Evolutionary conservation across 2,113 vertebrate genomes (phyloP).

Genomic region (Peucedramus taeniatus): DNA sequence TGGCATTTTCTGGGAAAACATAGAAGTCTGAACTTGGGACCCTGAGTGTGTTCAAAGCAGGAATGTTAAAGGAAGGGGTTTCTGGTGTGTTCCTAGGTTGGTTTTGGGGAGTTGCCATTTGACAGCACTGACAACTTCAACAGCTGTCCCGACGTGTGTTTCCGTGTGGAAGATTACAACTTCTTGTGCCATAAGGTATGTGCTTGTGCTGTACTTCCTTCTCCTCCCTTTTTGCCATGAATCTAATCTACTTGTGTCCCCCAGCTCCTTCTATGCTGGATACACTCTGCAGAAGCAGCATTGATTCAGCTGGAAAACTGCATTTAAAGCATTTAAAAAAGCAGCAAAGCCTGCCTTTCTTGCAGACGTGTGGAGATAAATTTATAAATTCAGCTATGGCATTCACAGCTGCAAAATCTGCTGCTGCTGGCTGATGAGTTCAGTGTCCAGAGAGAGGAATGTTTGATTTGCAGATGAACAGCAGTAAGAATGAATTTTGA

Average conservation of each 20-base stretch:
- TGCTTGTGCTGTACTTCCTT: not conserved
- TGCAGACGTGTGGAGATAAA: not conserved
- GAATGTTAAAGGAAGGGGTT: not conserved
- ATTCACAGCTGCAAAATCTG: not conserved
- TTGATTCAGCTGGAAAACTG: not conserved
- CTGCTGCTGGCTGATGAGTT: not conserved
- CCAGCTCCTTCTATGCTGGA: not conserved
- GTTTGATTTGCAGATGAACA: not conserved
- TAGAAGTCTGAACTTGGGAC: not conserved
- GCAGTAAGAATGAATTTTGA: not conserved
- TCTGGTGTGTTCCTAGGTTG: conserved; percentile 75
- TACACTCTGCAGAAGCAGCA: not conserved
- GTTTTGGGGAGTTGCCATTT: conserved; percentile 92
- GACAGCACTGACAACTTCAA: conserved; percentile 84
- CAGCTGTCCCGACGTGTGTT: conserved; percentile 90
- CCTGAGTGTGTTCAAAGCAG: fast-evolving
- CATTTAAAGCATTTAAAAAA: not conserved
- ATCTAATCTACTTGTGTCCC: not conserved
- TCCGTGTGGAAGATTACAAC: conserved; percentile 82
- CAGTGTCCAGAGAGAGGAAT: not conserved
- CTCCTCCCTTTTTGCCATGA: not conserved
- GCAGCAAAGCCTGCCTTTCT: not conserved
- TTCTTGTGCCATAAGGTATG: conserved; percentile 95
- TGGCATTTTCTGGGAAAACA: not conserved
- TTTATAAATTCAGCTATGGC: not conserved